These are phyloP conservation scores for Andrena trimmerana DNA, from an alignment of 2,888 invertebrate species.

Conservation along the genomic window DNA sequence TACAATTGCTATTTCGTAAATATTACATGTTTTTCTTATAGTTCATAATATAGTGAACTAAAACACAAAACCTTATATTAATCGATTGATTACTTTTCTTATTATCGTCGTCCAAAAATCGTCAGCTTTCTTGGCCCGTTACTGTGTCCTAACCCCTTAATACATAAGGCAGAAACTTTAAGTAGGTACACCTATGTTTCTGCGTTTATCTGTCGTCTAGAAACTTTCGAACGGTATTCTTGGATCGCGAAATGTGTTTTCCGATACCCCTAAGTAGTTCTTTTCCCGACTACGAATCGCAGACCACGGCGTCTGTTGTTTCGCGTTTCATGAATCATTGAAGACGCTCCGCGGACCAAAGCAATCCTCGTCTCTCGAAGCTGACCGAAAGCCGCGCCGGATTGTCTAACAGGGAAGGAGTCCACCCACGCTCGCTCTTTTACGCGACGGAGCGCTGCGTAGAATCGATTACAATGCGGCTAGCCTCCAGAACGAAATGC, in stretches of 20 bases:
- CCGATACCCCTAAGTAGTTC: neutral
- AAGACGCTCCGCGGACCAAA: neutral
- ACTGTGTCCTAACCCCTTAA: too few species aligned
- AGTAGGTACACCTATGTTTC: too few species aligned
- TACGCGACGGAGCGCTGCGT: conserved; percentile 35
- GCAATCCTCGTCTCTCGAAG: neutral
- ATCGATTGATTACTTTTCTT: too few species aligned
- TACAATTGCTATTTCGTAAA: too few species aligned
- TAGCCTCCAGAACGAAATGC: conserved; percentile 36
- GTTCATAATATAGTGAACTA: too few species aligned
- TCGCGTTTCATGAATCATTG: neutral
- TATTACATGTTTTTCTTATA: too few species aligned
- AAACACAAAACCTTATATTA: too few species aligned
- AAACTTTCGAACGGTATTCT: too few species aligned
- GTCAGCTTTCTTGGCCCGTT: too few species aligned
- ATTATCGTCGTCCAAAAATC: too few species aligned
- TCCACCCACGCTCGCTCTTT: conserved; percentile 4
- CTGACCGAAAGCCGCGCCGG: conserved; percentile 1
- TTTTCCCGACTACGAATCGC: conserved; percentile 14
- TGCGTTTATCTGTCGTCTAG: too few species aligned
- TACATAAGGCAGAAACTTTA: too few species aligned
- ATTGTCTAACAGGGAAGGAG: conserved; percentile 29
- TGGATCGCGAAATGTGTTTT: neutral
- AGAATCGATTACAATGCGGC: conserved; percentile 65
- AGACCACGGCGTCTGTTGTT: neutral